Evolutionary conservation across 2,888 invertebrate species (phyloP).

Genomic region (Yponomeuta evonymella): DNA sequence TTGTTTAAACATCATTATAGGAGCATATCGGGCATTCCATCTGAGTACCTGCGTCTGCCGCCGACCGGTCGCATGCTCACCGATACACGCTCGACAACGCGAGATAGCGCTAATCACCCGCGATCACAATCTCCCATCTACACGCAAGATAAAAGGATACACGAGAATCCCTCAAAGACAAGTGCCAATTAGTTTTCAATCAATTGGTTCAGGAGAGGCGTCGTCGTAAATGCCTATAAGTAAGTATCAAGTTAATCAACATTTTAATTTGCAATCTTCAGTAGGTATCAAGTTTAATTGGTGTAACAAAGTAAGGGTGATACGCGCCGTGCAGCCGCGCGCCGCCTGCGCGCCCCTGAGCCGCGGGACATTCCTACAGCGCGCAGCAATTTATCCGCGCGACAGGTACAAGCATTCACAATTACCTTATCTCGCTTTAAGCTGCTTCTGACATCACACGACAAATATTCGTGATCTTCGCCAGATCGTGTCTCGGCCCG

Average conservation of each 20-base stretch:
- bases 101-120: neutral
- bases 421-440: slow-evolving; percentile 63
- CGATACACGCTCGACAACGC: neutral
- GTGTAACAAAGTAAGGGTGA: slow-evolving; percentile 13
- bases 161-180: neutral
- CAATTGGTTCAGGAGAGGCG: neutral
- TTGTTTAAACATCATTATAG: slow-evolving; percentile 77
- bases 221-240: neutral
- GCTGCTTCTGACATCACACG: slow-evolving; percentile 60
- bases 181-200: neutral
- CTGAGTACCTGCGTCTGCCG: slow-evolving; percentile 49
- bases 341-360: slow-evolving; percentile 24
- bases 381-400: slow-evolving; percentile 52
- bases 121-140: neutral
- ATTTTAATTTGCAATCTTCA: slow-evolving; percentile 2
- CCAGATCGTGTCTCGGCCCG: slow-evolving; percentile 18
- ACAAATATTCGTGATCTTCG: slow-evolving; percentile 58
- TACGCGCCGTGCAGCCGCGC: slow-evolving; percentile 1
- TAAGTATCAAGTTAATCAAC: neutral
- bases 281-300: neutral
- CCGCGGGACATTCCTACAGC: slow-evolving; percentile 20
- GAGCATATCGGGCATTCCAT: slow-evolving; percentile 71
- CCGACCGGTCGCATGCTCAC: slow-evolving; percentile 1
- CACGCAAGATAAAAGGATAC: neutral
- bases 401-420: slow-evolving; percentile 70